A percentile compares a stretch with the other conserved stretches of the same genome.
phyloP scores from a whole-genome alignment of 2,888 invertebrate species.

The Meta bourneti region DNA sequence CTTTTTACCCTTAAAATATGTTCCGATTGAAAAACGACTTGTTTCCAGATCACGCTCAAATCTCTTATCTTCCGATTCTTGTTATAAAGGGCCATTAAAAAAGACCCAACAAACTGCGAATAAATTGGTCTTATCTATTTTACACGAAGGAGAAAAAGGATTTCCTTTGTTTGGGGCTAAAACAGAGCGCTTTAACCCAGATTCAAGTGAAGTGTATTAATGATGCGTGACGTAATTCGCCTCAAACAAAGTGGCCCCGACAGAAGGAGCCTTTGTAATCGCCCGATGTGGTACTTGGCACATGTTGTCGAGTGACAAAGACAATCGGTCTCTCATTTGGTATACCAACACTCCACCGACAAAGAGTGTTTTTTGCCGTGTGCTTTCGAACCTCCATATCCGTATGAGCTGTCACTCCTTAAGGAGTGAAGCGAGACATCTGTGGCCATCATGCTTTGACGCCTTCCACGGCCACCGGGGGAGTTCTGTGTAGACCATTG shows the following conservation, averaged over 20 bases:
- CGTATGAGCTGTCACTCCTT: slow-evolving; percentile 38
- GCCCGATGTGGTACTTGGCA: slow-evolving; percentile 53
- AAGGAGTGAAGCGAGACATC: slow-evolving; percentile 53
- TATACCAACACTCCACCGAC: slow-evolving; percentile 8
- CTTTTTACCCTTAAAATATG: no score
- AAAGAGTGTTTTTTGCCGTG: slow-evolving; percentile 26
- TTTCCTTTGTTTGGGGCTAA: slow-evolving; percentile 22
- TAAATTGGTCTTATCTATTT: slow-evolving; percentile 26
- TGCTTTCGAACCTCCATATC: slow-evolving; percentile 8
- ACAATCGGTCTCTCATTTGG: slow-evolving; percentile 60
- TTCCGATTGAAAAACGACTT: no score
- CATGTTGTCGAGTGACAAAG: slow-evolving; percentile 67
- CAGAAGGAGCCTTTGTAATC: slow-evolving; percentile 61
- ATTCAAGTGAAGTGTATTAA: slow-evolving; percentile 71
- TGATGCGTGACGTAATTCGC: slow-evolving; percentile 65
- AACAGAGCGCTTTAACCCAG: slow-evolving; percentile 19
- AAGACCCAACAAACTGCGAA: background rate
- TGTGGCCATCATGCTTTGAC: slow-evolving; percentile 58
- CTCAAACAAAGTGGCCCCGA: slow-evolving; percentile 66
- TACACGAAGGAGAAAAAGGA: slow-evolving; percentile 7
- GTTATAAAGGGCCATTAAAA: slow-evolving; percentile 6
- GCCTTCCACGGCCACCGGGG: slow-evolving; percentile 49
- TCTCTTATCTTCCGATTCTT: background rate
- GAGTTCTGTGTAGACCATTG: slow-evolving; percentile 18
- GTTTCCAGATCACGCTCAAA: no score